phyloP scores from a whole-genome alignment of 2,113 vertebrate genomes.

The Chinchilla lanigera region DNA sequence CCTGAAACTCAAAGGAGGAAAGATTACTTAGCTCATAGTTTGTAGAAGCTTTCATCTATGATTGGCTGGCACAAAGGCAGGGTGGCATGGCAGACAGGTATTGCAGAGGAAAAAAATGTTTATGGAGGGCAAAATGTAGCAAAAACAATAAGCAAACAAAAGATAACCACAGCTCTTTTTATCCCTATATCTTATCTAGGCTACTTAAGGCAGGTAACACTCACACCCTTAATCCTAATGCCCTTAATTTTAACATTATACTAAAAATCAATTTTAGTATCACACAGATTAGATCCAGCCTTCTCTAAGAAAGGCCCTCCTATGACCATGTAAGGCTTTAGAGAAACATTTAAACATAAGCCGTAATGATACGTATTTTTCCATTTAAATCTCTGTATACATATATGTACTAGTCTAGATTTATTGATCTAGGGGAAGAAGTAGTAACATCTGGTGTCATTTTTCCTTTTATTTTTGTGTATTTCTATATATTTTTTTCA shows the following conservation, averaged over 20 bases:
- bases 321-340: background rate
- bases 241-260: background rate
- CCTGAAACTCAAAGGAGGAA: background rate
- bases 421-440: background rate
- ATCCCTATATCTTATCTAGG: no score
- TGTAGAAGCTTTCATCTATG: background rate
- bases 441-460: background rate
- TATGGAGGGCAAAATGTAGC: background rate
- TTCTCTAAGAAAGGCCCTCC: background rate
- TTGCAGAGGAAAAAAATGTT: no score
- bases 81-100: no score
- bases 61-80: no score
- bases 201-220: no score
- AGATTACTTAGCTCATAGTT: background rate
- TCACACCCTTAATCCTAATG: background rate
- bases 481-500: background rate
- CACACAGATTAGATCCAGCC: background rate
- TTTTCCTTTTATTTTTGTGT: slow-evolving; percentile 4
- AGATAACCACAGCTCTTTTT: no score
- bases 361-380: background rate
- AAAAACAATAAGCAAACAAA: no score
- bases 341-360: background rate
- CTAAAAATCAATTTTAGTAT: background rate
- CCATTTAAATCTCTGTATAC: background rate
- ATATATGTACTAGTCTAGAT: background rate